Conservation (phyloP, 2,113 vertebrate genomes). For the Ranitomeya imitator region DNA sequence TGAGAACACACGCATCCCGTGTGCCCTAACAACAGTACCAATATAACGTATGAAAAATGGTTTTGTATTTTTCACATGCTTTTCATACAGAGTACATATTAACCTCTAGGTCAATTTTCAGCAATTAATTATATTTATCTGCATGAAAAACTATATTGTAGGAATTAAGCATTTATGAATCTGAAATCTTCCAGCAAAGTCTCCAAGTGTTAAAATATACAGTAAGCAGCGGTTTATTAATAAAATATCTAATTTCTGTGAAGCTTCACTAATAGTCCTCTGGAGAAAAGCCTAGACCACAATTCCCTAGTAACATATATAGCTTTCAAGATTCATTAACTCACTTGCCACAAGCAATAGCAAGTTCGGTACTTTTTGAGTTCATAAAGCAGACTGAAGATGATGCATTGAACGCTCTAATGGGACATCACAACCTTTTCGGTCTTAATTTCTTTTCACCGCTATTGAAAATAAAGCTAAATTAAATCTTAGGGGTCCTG, state of each 20-base stretch:
- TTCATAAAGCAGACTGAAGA: constrained; percentile 9
- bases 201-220: constrained; percentile 16
- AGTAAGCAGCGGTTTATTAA: constrained; percentile 37
- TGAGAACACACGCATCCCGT: too few relatives aligned
- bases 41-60: background rate
- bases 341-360: constrained; percentile 11
- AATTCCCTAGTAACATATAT: constrained; percentile 43
- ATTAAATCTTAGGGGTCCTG: background rate
- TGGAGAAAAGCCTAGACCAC: constrained; percentile 37
- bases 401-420: constrained; percentile 1
- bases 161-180: constrained; percentile 62
- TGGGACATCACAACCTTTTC: background rate
- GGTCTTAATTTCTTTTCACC: constrained; percentile 7
- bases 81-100: constrained; percentile 67
- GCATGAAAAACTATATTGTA: constrained; percentile 59
- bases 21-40: too few relatives aligned
- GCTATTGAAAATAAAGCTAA: background rate
- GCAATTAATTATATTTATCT: constrained; percentile 67
- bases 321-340: constrained; percentile 47
- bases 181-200: background rate
- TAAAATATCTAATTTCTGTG: constrained; percentile 49
- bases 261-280: constrained; percentile 34
- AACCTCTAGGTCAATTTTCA: constrained; percentile 70
- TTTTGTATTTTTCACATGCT: constrained; percentile 34
- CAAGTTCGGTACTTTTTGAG: constrained; percentile 5